Evolutionary conservation across 1,140 invertebrate genomes (phyloP).

Genomic region (Anthonomus grandis): DNA sequence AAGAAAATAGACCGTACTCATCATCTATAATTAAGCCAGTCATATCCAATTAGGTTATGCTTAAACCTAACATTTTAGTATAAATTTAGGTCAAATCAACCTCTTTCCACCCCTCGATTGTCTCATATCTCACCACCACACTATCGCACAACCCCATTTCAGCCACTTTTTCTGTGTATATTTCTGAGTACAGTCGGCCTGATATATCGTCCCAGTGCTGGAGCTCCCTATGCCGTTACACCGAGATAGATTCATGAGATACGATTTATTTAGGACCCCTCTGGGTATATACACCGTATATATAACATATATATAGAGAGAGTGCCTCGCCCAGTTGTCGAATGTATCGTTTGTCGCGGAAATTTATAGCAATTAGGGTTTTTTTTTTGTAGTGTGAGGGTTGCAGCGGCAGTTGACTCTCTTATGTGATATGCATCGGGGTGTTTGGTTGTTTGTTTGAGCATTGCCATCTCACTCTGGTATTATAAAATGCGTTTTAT

Average conservation of each 20-base stretch:
- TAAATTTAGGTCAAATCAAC: too few species aligned
- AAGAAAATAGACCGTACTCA: too few species aligned
- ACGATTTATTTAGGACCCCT: conserved; percentile 32
- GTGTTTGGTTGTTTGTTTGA: conserved; percentile 4
- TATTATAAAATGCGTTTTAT: too few species aligned
- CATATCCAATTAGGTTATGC: too few species aligned
- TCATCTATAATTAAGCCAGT: too few species aligned
- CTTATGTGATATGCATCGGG: conserved; percentile 21
- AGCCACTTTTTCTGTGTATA: conserved; percentile 36
- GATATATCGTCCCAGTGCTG: conserved; percentile 36
- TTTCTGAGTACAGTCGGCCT: conserved; percentile 37
- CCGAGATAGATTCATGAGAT: conserved; percentile 40
- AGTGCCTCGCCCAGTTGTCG: conserved; percentile 16
- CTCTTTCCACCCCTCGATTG: too few species aligned
- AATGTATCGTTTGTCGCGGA: conserved; percentile 25
- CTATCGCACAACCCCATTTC: conserved; percentile 17
- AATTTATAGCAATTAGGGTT: conserved; percentile 28
- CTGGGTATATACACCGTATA: conserved; percentile 22
- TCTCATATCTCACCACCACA: too few species aligned
- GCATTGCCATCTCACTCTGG: too few species aligned
- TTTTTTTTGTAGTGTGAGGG: too few species aligned
- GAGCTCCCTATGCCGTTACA: conserved; percentile 31
- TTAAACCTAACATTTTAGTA: too few species aligned
- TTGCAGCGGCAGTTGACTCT: conserved; percentile 9
- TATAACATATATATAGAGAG: conserved; percentile 8